Evolutionary conservation across 2,797 vertebrate species (phyloP), one percentile per base, ranked within the genome.

Genomic region (Crocodylus rhombifer): DNA sequence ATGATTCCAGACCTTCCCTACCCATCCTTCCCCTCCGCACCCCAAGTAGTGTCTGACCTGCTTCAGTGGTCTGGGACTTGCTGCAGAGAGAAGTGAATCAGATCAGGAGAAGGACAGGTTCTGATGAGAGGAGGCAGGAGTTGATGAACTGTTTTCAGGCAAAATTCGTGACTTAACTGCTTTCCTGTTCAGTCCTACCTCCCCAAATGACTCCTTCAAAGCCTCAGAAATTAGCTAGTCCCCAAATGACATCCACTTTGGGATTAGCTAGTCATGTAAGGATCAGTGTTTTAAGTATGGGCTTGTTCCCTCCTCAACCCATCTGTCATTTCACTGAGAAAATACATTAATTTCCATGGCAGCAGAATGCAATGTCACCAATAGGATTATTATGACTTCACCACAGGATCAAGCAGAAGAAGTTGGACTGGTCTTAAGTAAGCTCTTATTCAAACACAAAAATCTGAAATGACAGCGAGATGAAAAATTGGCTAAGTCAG

Each of bases 321-420:
- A 97, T 96, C 96, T 96, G 96, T 96, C 95, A 95, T 96, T 94
- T 96, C 94, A 84, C 90, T 95, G 94, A 95, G 91, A 92, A 95
- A 96, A 95, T 86, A 86, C 92, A 94, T 97, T 91, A 97, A 96
- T 96, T 96, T 95, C 95, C 95, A 96, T 95, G 91, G 95, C 95
- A 96, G 95, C 95, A 89, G 93, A 77, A 82, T 89, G 67, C 82
- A 95, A 95, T 86, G 80, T 95, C 90, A 90, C 88, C 93, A 95
- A 86, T 82, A 94, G 82, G 93, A 96, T 97, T 96, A 94, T 95
- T 93, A 60, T 0, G 74, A 96, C 84, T 96, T 95, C 93, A 83
- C 69, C 87, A 82, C 76, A 92, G 71, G 92, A 95, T 92, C 86
- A 96, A 95, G 93, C 58, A 82, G 94, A 97, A 85, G 91, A 95